These are phyloP conservation scores for Catonia carolina DNA, from an alignment of 2,888 invertebrate species.

Conservation along the genomic window DNA sequence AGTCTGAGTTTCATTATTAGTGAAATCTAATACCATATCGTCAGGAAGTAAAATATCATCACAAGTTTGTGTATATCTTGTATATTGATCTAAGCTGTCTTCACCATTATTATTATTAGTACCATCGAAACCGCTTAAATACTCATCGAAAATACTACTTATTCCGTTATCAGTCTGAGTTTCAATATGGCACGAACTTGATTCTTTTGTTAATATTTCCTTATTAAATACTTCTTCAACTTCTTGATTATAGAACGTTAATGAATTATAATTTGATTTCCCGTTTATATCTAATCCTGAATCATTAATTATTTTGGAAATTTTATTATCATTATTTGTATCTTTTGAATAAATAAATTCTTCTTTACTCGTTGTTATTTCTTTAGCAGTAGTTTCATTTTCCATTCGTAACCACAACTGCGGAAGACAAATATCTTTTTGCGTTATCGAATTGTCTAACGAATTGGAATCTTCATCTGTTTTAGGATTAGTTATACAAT, in stretches of 20 bases:
- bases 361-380: no score
- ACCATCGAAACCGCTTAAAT: not conserved
- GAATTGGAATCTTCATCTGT: not conserved
- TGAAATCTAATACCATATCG: constrained; percentile 39
- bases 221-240: no score
- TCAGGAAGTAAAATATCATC: constrained; percentile 50
- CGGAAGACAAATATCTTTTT: not conserved
- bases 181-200: constrained; percentile 3
- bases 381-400: no score
- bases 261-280: no score
- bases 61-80: constrained; percentile 48
- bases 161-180: constrained; percentile 7
- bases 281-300: no score
- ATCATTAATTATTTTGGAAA: no score
- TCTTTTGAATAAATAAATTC: no score
- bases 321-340: no score
- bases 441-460: not conserved
- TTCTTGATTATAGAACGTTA: no score
- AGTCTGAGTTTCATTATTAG: constrained; percentile 60
- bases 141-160: not conserved
- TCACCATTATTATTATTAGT: not conserved
- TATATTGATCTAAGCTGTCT: constrained; percentile 1
- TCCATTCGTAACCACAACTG: constrained; percentile 1
- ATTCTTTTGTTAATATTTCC: no score
- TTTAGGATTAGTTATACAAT: no score